Percentiles rank a stretch among this genome's conserved stretches.
Conservation (phyloP, 2,888 invertebrate genomes). For the Dyspetes luteomarginatus region DNA sequence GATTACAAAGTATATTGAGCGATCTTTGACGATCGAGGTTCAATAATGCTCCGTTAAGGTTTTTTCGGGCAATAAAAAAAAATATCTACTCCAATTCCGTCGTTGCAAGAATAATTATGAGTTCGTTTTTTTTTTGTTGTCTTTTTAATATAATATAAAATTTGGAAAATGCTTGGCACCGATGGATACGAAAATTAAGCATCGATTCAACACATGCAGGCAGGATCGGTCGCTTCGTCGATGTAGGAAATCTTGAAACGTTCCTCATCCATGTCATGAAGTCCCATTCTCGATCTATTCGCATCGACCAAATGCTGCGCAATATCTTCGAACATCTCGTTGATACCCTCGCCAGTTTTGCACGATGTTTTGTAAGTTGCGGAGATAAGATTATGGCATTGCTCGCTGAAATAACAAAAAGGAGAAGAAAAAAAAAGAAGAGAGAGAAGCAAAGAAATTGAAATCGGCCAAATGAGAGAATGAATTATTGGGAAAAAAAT, state of each 20-base stretch:
- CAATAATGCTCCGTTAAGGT: slow-evolving; percentile 7
- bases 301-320: slow-evolving; percentile 91
- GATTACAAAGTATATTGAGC: slow-evolving; percentile 28
- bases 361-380: slow-evolving; percentile 96
- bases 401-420: slow-evolving; percentile 87
- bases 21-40: slow-evolving; percentile 9
- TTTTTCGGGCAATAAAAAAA: slow-evolving; percentile 44
- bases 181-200: neutral
- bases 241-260: slow-evolving; percentile 90
- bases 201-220: slow-evolving; percentile 83
- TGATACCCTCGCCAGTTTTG: slow-evolving; percentile 93
- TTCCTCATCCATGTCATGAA: slow-evolving; percentile 91
- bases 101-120: slow-evolving; percentile 36
- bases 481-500: neutral
- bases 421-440: slow-evolving; percentile 10
- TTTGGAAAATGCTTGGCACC: slow-evolving; percentile 45
- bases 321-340: slow-evolving; percentile 96
- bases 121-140: slow-evolving; percentile 3
- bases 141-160: slow-evolving; percentile 5
- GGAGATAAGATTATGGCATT: slow-evolving; percentile 95
- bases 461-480: neutral
- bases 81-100: slow-evolving; percentile 47
- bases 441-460: neutral
- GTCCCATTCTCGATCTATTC: slow-evolving; percentile 92
- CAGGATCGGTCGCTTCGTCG: slow-evolving; percentile 85